phyloP scores from a whole-genome alignment of 2,797 vertebrate genomes.

The Meda fulgida region DNA sequence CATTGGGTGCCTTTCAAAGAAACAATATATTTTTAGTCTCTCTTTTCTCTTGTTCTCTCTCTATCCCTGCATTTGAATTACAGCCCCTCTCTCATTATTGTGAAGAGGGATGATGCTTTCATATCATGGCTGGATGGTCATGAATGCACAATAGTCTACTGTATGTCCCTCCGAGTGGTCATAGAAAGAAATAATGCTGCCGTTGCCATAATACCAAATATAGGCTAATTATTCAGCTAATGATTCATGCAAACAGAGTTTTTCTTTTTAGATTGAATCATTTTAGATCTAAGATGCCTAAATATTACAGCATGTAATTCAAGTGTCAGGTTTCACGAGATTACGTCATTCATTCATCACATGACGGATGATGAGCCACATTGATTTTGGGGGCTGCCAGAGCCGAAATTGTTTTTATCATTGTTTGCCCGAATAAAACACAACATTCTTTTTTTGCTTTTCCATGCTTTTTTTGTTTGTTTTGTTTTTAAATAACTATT shows the following conservation, averaged over 20 bases:
- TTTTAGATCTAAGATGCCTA: neutral
- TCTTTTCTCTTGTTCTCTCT: neutral
- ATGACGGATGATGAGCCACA: constrained; percentile 56
- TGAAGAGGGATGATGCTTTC: constrained; percentile 20
- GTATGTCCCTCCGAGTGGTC: neutral
- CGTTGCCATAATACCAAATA: neutral
- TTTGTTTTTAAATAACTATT: neutral
- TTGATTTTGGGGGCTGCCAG: constrained; percentile 23
- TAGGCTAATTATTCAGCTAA: neutral
- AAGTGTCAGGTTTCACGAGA: constrained; percentile 80
- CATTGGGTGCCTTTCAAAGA: constrained; percentile 1
- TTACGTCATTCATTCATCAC: constrained; percentile 75
- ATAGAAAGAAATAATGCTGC: neutral
- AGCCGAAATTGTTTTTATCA: constrained; percentile 8
- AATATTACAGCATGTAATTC: constrained; percentile 42
- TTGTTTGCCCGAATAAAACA: no score
- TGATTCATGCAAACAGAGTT: neutral
- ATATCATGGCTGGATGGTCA: constrained; percentile 15
- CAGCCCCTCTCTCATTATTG: constrained; percentile 3
- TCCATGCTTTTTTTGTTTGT: no score
- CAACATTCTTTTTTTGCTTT: no score
- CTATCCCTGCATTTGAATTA: neutral
- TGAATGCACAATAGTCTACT: constrained; percentile 14
- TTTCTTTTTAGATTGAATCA: neutral
- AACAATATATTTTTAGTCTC: neutral